phyloP scores from a whole-genome alignment of 2,888 invertebrate genomes.

The Mythimna albipuncta region DNA sequence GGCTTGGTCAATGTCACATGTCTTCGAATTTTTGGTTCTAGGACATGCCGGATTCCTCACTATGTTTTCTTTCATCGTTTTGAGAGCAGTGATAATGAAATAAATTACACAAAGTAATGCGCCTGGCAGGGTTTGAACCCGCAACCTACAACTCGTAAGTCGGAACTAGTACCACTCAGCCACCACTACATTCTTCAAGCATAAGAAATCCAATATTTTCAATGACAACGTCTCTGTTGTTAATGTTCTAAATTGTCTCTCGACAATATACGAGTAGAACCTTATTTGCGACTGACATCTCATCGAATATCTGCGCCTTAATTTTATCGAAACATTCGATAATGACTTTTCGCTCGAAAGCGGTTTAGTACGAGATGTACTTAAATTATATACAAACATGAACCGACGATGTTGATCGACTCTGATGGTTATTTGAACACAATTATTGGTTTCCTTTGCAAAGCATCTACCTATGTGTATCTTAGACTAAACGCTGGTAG shows the following conservation, averaged over 20 bases:
- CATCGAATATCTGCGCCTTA: constrained; percentile 31
- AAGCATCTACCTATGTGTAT: constrained; percentile 11
- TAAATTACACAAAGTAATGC: too few species aligned
- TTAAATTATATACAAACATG: constrained; percentile 67
- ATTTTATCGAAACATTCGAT: constrained; percentile 56
- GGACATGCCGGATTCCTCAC: too few species aligned
- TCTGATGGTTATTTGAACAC: constrained; percentile 61
- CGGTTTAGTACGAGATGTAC: constrained; percentile 41
- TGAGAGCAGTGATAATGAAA: too few species aligned
- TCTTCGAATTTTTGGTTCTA: too few species aligned
- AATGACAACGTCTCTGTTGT: not conserved
- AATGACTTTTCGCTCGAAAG: constrained; percentile 55
- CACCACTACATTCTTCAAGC: too few species aligned
- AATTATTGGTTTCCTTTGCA: constrained; percentile 57
- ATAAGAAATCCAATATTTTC: not conserved
- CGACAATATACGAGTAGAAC: constrained; percentile 2
- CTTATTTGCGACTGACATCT: not conserved
- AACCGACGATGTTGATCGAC: constrained; percentile 54
- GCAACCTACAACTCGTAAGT: too few species aligned
- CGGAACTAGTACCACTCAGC: too few species aligned
- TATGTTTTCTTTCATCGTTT: too few species aligned
- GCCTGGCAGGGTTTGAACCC: too few species aligned
- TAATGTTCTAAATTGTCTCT: too few species aligned
- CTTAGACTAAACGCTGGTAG: constrained; percentile 4
- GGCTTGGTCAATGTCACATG: too few species aligned